A percentile compares a stretch with the other conserved stretches of the same genome.
Conservation (phyloP, 2,888 invertebrate species). For the Hanleya hanleyi region DNA sequence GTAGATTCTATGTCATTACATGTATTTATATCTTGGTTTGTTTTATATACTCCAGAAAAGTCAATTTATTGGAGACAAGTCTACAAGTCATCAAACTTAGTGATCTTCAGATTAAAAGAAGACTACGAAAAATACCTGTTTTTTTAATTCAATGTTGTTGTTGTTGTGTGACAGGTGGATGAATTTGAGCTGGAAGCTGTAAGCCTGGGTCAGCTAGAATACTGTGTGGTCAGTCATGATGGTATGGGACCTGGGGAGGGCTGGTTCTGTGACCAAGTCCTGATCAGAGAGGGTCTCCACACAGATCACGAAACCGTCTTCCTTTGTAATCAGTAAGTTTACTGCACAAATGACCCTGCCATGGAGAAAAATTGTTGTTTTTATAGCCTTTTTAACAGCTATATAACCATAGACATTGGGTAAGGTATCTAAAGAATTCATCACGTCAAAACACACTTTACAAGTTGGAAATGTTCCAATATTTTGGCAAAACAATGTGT, state of each 20-base stretch:
- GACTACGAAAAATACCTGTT: too few species aligned
- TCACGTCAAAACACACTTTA: not conserved
- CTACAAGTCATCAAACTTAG: too few species aligned
- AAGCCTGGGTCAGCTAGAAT: constrained; percentile 59
- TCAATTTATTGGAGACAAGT: too few species aligned
- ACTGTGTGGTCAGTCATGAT: constrained; percentile 67
- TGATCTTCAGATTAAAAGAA: too few species aligned
- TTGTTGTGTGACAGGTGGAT: constrained; percentile 68
- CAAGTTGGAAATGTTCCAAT: not conserved
- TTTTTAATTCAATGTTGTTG: too few species aligned
- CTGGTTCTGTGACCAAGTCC: constrained; percentile 64
- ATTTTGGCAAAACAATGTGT: too few species aligned
- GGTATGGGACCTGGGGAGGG: constrained; percentile 63
- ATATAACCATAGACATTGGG: too few species aligned
- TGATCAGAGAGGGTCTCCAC: constrained; percentile 55
- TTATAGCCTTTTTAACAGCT: too few species aligned
- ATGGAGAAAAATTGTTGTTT: too few species aligned
- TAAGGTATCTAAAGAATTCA: not conserved
- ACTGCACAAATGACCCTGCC: not conserved
- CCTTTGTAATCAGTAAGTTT: constrained; percentile 64
- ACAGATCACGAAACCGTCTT: constrained; percentile 61
- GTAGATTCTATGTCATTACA: too few species aligned
- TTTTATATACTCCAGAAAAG: too few species aligned
- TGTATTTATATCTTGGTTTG: too few species aligned
- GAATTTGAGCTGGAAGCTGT: constrained; percentile 69